Percentiles rank a stretch among this genome's conserved stretches.
These are phyloP conservation scores for Phymorhynchus buccinoides DNA, from an alignment of 1,140 invertebrate species.

Conservation along the genomic window DNA sequence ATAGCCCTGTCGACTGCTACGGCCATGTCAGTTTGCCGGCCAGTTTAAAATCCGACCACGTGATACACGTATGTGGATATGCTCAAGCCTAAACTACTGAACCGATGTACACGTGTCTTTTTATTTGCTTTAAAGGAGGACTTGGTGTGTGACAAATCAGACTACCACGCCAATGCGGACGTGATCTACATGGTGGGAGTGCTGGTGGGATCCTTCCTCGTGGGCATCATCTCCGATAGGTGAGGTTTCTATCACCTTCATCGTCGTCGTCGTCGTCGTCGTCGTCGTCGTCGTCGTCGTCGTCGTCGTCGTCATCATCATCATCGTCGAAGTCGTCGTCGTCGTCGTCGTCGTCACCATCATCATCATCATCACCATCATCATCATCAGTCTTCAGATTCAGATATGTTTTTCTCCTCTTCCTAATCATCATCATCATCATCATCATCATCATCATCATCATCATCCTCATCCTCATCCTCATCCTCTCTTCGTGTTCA, in stretches of 20 bases:
- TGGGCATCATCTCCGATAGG: slow-evolving; percentile 86
- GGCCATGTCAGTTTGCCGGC: background rate
- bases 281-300: background rate
- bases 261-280: background rate
- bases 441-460: too few species aligned
- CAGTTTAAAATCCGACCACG: background rate
- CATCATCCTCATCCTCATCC: too few species aligned
- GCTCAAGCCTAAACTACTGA: background rate
- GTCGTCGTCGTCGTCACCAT: background rate
- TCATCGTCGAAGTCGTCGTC: too few species aligned
- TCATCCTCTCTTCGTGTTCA: too few species aligned
- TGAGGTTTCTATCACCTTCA: slow-evolving; percentile 54
- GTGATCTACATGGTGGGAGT: slow-evolving; percentile 87
- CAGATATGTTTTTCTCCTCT: too few species aligned
- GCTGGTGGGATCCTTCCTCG: slow-evolving; percentile 83
- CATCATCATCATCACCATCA: too few species aligned
- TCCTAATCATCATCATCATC: too few species aligned
- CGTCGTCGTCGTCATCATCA: background rate
- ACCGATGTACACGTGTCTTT: background rate
- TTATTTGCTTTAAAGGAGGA: slow-evolving; percentile 80
- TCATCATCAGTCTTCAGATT: too few species aligned
- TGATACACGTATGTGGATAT: background rate
- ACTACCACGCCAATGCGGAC: slow-evolving; percentile 81
- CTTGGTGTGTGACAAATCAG: slow-evolving; percentile 82
- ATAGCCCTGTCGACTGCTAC: too few species aligned